A percentile compares a stretch with the other conserved stretches of the same genome.
These are phyloP conservation scores for sheep (Ovis aries) DNA, from an alignment of 2,113 vertebrate species.

Conservation along the genomic window DNA sequence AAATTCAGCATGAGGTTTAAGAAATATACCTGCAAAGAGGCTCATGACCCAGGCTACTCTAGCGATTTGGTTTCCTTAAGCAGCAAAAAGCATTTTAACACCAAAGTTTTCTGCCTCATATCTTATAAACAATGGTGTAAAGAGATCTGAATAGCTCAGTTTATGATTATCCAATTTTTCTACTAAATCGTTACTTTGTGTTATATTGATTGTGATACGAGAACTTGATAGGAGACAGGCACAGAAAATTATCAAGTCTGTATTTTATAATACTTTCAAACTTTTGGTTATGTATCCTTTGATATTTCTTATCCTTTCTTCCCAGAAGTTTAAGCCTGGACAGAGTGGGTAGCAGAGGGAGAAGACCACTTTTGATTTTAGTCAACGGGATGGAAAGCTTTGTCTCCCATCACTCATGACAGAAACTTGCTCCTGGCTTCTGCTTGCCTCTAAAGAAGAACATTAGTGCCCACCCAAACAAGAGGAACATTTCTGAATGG, in stretches of 20 bases:
- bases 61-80: constrained; percentile 4
- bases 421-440: neutral
- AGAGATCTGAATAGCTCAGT: neutral
- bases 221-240: neutral
- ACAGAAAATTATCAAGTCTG: neutral
- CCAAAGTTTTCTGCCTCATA: neutral
- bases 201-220: neutral
- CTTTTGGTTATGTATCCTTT: neutral
- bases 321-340: neutral
- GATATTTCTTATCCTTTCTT: neutral
- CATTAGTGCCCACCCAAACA: neutral
- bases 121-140: neutral
- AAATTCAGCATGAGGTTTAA: neutral
- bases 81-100: constrained; percentile 8
- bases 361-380: neutral
- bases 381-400: neutral
- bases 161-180: neutral
- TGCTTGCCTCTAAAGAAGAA: neutral
- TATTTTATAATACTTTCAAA: neutral
- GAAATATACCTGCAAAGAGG: neutral
- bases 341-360: neutral
- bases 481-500: neutral
- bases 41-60: neutral
- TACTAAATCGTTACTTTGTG: neutral
- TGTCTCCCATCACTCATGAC: neutral